Evolutionary conservation across 1,140 invertebrate species (phyloP), one percentile per base, ranked within the genome.

Genomic region (Drosophila albomicans): DNA sequence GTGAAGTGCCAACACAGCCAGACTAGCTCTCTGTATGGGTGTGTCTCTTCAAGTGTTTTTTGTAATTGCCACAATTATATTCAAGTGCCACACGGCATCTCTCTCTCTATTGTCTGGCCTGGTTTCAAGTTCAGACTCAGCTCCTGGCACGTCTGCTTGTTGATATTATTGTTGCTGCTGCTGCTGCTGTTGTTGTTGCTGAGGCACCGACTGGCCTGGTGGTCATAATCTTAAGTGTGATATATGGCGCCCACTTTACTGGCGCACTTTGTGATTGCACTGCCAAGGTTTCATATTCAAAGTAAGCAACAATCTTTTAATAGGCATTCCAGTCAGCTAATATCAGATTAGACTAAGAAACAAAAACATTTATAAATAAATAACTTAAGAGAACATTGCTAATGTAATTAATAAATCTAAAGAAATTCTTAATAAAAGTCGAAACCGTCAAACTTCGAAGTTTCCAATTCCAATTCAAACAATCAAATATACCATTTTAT

Each of bases 11-110:
- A 20, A 56, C 45, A 43, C 43, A 32, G 56, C 43, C 52, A 68
- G 41, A 61, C 59, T 13, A 30, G n/a, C 38, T 54, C n/a, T 57
- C 16, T 58, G 61, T 32, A n/a, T 52, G 41, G 45, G 65, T 56
- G 41, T 13, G 57, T n/a, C 20, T 16, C 35, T 38, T 46, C 43
- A 49, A 70, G 38, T 63, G 52, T 38, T 64, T 62, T 63, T 38
- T 63, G 52, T 80, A 80, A 80, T 78, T 80, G 70, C 75, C 61
- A 68, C 75, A 80, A 80, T 80, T 80, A 80, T 70, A 64, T 80
- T 70, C 57, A 75, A 78, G 75, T 80, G 51, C 16, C 35, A 57
- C 54, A 38, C 54, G 32, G 43, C 56, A 38, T 48, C 52, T 28
- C 6, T 10, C 30, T 11, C n/a, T 41, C 20, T 41, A 2, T 54